Evolutionary conservation across 2,113 vertebrate genomes (phyloP), one percentile per base, ranked within the genome.

Genomic region (Crotophaga sulcirostris): DNA sequence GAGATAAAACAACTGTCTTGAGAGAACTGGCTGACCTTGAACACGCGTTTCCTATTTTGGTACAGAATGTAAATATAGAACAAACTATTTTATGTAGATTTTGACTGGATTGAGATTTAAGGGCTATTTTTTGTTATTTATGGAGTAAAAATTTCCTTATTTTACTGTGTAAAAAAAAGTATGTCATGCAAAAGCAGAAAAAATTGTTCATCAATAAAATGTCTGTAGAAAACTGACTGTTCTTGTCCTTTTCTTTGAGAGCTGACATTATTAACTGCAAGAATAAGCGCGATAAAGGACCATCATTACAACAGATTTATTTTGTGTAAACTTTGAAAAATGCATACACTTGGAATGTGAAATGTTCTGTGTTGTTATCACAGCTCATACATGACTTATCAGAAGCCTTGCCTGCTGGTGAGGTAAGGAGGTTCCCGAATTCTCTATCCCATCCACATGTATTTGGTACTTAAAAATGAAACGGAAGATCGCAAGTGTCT

Each of bases 121-220:
- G 94, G 96, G 95, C 86, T 97, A 94, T 90, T 88, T 94, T 96
- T 97, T 97, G 94, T 97, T 97, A 96, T 97, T 93, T 93, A 95
- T 91, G 38, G 52, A 78, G 80, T 89, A 52, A 63, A 56, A 72
- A 40, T 5, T 31, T 93, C 62, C 64, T 90, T 94, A 94, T 96
- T 93, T 94, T 94, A 73, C 26, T 78, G 83, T 84, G 68, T 59
- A 74, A 73, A 52, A 64, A 42, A 36, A 52, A 34, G 25, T 82
- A 55, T 69, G 68, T 85, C 45, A 34, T 78, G 33, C 33, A 84
- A 73, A 78, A 76, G 59, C 67, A 83, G 59, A 84, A 84, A 70
- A 88, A 66, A 12, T 8, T 58, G 77, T 93, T 84, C 56, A 14
- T 87, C 70, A 96, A 97, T 97, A 97, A 97, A 95, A 74, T 40